Evolutionary conservation across 2,113 vertebrate species (phyloP), one percentile per base, ranked within the genome.

Genomic region (Illadopsis cleaveri): DNA sequence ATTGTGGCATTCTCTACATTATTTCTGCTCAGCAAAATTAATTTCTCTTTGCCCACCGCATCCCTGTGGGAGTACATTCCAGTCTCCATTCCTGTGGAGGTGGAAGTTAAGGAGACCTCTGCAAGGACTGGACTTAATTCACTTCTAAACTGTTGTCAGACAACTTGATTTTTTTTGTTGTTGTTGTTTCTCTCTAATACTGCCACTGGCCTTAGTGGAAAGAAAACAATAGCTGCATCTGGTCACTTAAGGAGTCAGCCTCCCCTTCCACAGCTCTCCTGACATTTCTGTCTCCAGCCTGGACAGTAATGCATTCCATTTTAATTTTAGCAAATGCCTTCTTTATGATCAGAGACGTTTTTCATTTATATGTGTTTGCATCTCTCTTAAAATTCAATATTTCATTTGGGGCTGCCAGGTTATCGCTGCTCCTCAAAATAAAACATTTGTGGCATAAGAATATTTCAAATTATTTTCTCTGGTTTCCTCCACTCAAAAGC

Each of bases 281-380:
- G 94, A 88, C 84, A 93, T 88, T 92, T 89, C 78, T 76, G 58
- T 92, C 78, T 80, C 80, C 66, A 75, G 90, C 51, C 68, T 57
- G 64, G 86, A 94, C 93, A 92, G 71, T 94, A 97, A 94, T 76
- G 77, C 90, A 93, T 96, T 94, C 91, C 58, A 85, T 90, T 96
- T 96, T 94, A 89, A 95, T 96, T 96, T 91, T 64, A 95, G 71
- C 86, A 96, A 95, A 96, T 91, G 93, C 92, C 77, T 91, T 89
- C 90, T 96, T 96, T 92, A 92, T 92, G 71, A 87, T 77, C 60
- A 40, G 75, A 96, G 94, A 91, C 95, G 65, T 95, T 96, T 92
- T 90, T 97, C 93, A 96, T 96, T 97, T 95, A 93, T 87, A 91
- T 84, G 81, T 89, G 92, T 96, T 96, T 96, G 96, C 90, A 83